These are phyloP conservation scores for Acrocephalus kingi DNA, from an alignment of 2,113 vertebrate species.

Conservation along the genomic window DNA sequence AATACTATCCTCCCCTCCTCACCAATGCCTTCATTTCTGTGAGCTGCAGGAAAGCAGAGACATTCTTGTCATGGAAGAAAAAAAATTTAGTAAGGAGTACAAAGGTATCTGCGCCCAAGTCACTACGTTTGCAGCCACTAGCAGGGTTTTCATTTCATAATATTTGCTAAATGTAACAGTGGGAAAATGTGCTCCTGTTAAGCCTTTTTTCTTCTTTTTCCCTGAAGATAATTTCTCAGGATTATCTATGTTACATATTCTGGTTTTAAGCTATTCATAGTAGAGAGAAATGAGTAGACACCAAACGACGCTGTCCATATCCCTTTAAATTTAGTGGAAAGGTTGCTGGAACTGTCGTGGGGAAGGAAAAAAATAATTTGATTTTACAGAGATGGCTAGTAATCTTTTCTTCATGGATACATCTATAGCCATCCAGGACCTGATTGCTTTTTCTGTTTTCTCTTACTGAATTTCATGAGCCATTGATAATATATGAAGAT, in stretches of 20 bases:
- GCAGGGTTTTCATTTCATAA: neutral
- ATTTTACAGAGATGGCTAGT: neutral
- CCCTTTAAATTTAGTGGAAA: neutral
- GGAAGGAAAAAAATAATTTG: neutral
- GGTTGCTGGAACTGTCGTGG: neutral
- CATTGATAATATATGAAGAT: slow-evolving; percentile 34
- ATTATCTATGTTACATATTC: neutral
- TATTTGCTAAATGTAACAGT: neutral
- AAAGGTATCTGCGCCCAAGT: neutral
- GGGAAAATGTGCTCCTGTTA: neutral
- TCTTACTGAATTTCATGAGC: slow-evolving; percentile 10
- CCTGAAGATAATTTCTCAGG: neutral
- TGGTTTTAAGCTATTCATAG: neutral
- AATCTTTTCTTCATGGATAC: neutral
- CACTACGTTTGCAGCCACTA: accelerated
- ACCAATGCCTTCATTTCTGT: neutral
- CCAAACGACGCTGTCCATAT: neutral
- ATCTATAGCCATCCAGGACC: neutral
- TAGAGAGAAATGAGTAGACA: neutral
- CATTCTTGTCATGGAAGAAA: neutral
- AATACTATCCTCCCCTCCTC: neutral
- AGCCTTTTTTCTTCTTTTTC: neutral
- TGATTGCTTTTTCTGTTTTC: neutral
- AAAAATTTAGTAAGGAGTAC: neutral
- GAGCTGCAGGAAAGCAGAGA: neutral